Base-by-base conservation (phyloP, 2,888 invertebrate genomes). In the Drosophila flavopinicola region DNA sequence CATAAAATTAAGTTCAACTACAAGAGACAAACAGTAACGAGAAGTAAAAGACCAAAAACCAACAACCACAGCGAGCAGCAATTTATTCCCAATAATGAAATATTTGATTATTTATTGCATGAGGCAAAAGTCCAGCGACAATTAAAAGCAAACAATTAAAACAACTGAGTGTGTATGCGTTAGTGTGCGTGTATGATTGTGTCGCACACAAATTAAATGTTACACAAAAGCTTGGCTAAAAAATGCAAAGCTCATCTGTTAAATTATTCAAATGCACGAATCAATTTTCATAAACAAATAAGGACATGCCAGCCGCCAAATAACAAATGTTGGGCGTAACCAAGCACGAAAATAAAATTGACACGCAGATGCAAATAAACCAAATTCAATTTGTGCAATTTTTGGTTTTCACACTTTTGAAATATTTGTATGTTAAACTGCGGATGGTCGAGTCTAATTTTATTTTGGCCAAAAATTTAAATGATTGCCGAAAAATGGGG, bases 271-370 rank as follows among this genome's bases (percentile, higher is more conserved):
- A 76, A 61, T 74, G 71, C 70, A 74, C 66, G 80, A 83, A 80
- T 83, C 76, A 76, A 80, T 79, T 80, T 78, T 53, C 73, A 79
- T 75, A 85, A 78, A 47, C 79, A 85, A 80, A 80, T 53, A 78
- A 33, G 35, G n/a, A 23, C 64, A 47, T 51, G 52, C 25, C 15
- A 24, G 13, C 30, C 45, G 20, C 44, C 27, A n/a, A 20, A 49
- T 5, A 52, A n/a, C n/a, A n/a, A n/a, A n/a, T n/a, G n/a, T n/a
- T 33, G 29, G 47, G 47, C 47, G 45, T 51, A 51, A 39, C 9
- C 15, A 35, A 37, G 9, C 23, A 24, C 17, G 7, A 17, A 54
- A 42, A 52, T 63, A 52, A 63, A 59, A 66, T 51, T 53, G 9
- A 5, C 9, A 35, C 17, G 6, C 13, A 38, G 38, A 29, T 51